Percentiles rank a stretch among this genome's conserved stretches.
Conservation (phyloP, 2,113 vertebrate species). For the Muntiacus reevesi region DNA sequence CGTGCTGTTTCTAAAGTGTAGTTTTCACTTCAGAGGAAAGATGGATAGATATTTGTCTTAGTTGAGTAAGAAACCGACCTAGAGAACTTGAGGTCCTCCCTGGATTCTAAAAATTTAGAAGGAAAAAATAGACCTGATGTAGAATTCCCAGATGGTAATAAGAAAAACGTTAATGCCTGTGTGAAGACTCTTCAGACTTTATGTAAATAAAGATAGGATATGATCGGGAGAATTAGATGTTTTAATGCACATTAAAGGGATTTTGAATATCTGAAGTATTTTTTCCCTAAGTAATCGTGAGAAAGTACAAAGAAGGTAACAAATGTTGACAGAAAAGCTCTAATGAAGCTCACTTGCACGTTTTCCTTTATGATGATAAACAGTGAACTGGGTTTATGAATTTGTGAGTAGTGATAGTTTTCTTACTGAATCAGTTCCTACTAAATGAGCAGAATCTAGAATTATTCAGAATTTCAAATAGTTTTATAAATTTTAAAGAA, state of each 20-base stretch:
- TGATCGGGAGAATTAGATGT: not conserved
- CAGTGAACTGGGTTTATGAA: not conserved
- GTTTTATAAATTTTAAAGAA: constrained; percentile 9
- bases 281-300: not conserved
- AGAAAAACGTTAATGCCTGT: not conserved
- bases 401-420: not conserved
- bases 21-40: not conserved
- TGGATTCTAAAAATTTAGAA: not conserved
- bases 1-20: not conserved
- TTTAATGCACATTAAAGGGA: not conserved
- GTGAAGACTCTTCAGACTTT: not conserved
- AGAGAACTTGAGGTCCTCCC: not conserved
- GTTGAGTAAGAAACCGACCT: not conserved
- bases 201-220: not conserved
- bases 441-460: not conserved
- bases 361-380: not conserved
- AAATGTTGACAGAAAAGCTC: not conserved
- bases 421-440: not conserved
- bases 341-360: not conserved
- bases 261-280: not conserved
- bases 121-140: not conserved
- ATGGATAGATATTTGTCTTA: not conserved
- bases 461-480: not conserved
- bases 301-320: not conserved
- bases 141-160: not conserved